Evolutionary conservation across 2,113 vertebrate genomes (phyloP).

Genomic region (Mus pahari): DNA sequence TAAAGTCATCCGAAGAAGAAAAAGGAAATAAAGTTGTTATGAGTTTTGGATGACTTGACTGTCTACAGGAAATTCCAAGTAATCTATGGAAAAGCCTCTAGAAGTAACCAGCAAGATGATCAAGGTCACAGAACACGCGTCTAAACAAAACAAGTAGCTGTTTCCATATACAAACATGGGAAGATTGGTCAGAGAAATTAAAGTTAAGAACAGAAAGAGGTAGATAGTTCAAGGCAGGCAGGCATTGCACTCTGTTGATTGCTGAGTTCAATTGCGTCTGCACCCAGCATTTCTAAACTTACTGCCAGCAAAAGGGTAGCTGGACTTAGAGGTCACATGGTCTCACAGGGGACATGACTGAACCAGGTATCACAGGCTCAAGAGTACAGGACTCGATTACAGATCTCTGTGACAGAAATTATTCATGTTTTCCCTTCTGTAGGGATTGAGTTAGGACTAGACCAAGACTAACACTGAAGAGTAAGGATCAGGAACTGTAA

Average conservation of each 20-base stretch:
- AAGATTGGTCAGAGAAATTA: neutral
- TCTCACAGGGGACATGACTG: neutral
- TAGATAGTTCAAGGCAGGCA: neutral
- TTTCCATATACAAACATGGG: neutral
- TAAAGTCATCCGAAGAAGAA: neutral
- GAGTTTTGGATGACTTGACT: neutral
- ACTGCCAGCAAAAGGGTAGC: neutral
- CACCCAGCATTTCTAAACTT: neutral
- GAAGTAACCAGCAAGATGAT: neutral
- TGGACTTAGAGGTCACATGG: accelerated
- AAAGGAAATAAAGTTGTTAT: neutral
- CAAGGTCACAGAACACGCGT: neutral
- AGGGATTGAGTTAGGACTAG: neutral
- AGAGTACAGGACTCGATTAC: neutral
- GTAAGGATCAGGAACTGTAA: neutral
- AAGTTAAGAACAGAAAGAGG: neutral
- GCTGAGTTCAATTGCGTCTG: neutral
- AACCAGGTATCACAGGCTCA: neutral
- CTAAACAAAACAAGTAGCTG: neutral
- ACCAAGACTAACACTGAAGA: neutral
- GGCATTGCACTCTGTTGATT: neutral
- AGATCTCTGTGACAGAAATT: neutral
- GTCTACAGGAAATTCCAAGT: neutral
- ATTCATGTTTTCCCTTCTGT: neutral
- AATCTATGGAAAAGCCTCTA: neutral